Percentiles rank a stretch among this genome's conserved stretches.
Conservation (phyloP, 1,140 invertebrate species). For the Drosophila repletoides region DNA sequence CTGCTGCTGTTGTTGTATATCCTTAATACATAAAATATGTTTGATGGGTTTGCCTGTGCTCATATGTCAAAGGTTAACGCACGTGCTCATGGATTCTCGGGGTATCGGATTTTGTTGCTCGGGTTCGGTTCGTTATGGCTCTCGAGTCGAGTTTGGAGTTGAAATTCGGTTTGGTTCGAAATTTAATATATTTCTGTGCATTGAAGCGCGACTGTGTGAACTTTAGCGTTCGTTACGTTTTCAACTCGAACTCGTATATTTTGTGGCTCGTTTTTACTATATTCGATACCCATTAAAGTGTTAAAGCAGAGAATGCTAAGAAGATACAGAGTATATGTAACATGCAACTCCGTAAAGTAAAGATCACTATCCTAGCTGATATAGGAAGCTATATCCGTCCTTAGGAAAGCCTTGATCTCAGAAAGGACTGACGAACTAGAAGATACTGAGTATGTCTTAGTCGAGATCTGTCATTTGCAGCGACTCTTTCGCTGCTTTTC, state of each 20-base stretch:
- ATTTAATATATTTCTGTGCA: slow-evolving; percentile 76
- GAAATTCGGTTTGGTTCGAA: slow-evolving; percentile 48
- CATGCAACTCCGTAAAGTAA: no score
- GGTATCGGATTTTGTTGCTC: slow-evolving; percentile 39
- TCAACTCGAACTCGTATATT: slow-evolving; percentile 1
- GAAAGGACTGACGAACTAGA: no score
- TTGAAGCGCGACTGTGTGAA: slow-evolving; percentile 58
- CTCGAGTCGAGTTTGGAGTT: slow-evolving; percentile 5
- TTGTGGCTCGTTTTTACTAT: slow-evolving; percentile 33
- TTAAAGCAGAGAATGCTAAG: no score
- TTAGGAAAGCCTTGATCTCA: no score
- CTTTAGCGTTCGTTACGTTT: slow-evolving; percentile 29
- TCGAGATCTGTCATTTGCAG: no score
- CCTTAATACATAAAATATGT: slow-evolving; percentile 80
- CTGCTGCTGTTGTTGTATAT: no score
- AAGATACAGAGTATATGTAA: no score
- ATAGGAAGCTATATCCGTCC: no score
- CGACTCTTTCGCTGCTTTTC: no score
- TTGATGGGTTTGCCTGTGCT: slow-evolving; percentile 64
- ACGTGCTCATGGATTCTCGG: slow-evolving; percentile 65
- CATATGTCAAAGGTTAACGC: slow-evolving; percentile 80
- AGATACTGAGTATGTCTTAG: no score
- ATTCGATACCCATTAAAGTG: no score
- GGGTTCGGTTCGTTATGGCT: slow-evolving; percentile 5
- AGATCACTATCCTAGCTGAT: no score